A percentile compares a stretch with the other conserved stretches of the same genome.
These are phyloP conservation scores for Mohoua ochrocephala DNA, from an alignment of 2,113 vertebrate species.

Conservation along the genomic window DNA sequence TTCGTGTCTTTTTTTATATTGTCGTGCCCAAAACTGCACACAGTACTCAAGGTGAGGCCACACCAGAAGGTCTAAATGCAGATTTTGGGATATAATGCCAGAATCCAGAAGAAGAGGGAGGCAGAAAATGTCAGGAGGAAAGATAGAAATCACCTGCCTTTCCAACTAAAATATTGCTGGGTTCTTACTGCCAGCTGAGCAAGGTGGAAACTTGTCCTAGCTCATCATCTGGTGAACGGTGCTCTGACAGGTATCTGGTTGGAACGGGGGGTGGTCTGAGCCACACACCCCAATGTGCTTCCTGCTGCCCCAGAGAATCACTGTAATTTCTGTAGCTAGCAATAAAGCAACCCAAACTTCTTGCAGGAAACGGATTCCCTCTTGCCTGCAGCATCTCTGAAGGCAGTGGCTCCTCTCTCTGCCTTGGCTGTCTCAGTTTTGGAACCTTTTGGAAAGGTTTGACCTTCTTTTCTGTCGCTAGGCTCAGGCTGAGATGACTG, in stretches of 20 bases:
- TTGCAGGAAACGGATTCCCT: background rate
- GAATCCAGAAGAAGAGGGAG: background rate
- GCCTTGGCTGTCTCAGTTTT: background rate
- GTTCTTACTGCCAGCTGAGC: background rate
- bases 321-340: background rate
- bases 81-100: background rate
- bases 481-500: background rate
- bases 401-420: background rate
- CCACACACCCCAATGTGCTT: rapidly evolving
- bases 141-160: background rate
- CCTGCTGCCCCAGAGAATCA: background rate
- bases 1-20: background rate
- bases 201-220: background rate
- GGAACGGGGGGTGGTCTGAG: background rate
- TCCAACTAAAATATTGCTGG: background rate
- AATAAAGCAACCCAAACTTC: background rate
- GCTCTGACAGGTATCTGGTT: background rate
- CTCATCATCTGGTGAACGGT: background rate
- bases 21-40: too few species aligned
- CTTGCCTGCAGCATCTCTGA: background rate
- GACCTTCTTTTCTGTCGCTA: background rate
- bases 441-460: background rate
- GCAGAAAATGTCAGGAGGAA: background rate
- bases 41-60: background rate
- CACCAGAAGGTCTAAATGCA: background rate